A percentile compares a stretch with the other conserved stretches of the same genome.
Evolutionary conservation across 2,888 invertebrate genomes (phyloP).

Genomic region (Rotaria sp.): DNA sequence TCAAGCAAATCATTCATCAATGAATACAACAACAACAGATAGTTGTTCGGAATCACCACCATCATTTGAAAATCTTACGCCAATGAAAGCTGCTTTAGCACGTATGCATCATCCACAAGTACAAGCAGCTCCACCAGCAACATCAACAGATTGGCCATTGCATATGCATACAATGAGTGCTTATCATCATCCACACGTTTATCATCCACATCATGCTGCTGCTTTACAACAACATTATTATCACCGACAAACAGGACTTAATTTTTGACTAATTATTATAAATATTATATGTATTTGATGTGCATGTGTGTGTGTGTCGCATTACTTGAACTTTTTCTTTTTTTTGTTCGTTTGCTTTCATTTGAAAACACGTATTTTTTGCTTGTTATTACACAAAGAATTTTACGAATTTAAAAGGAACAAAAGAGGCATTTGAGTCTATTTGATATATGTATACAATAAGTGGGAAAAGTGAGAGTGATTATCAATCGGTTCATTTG

Average conservation of each 20-base stretch:
- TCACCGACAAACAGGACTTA: constrained; percentile 22
- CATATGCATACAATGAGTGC: neutral
- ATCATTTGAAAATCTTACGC: constrained; percentile 14
- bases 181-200: constrained; percentile 26
- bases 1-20: constrained; percentile 4
- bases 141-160: constrained; percentile 5
- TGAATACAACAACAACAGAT: constrained; percentile 14
- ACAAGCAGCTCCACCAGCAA: neutral
- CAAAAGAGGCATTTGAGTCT: neutral
- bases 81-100: neutral
- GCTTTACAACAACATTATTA: constrained; percentile 24
- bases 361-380: constrained; percentile 15
- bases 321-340: constrained; percentile 2
- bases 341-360: constrained; percentile 14
- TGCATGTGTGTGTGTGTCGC: neutral
- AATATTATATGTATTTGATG: neutral
- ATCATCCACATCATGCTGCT: neutral
- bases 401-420: neutral
- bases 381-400: neutral
- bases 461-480: neutral
- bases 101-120: constrained; percentile 13
- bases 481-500: constrained; percentile 7
- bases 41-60: neutral
- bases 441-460: neutral
- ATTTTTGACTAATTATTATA: neutral